Conservation (phyloP, 2,113 vertebrate genomes). For the Cyphomyrus plagiostoma region DNA sequence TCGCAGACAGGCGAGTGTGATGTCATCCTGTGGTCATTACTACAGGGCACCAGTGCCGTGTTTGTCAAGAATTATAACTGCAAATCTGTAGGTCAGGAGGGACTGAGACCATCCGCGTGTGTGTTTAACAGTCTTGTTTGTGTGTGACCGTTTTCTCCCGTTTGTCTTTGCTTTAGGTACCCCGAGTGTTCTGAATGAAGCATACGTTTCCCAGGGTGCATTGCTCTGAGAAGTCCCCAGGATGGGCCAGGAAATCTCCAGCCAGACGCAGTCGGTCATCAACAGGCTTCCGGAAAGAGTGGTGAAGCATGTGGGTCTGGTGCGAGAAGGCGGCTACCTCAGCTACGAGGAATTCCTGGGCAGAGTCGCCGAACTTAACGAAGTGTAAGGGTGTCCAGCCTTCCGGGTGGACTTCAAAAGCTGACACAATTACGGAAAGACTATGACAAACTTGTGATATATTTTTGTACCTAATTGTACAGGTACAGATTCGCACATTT, state of each 20-base stretch:
- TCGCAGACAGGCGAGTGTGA: not conserved
- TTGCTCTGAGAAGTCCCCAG: conserved; percentile 20
- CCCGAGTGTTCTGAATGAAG: not conserved
- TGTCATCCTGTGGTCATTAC: not conserved
- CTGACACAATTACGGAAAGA: not conserved
- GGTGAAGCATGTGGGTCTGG: conserved; percentile 76
- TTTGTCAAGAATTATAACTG: not conserved
- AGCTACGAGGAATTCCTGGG: conserved; percentile 96
- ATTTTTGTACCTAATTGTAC: not conserved
- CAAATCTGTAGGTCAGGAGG: not conserved
- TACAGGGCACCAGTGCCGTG: not conserved
- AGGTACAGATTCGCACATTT: not conserved
- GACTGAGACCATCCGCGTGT: not conserved
- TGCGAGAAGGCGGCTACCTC: conserved; percentile 86
- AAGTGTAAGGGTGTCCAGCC: conserved; percentile 65
- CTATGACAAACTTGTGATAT: not conserved
- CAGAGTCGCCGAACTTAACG: conserved; percentile 92
- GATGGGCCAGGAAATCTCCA: conserved; percentile 95
- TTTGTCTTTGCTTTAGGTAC: not conserved
- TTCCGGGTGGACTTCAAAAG: not conserved
- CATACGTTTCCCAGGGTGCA: not conserved
- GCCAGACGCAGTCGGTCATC: conserved; percentile 75
- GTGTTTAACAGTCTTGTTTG: not conserved
- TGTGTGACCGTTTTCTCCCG: not conserved
- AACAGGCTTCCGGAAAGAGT: conserved; percentile 92